A percentile compares a stretch with the other conserved stretches of the same genome.
Conservation (phyloP, 2,113 vertebrate genomes). For the Tetrax tetrax region DNA sequence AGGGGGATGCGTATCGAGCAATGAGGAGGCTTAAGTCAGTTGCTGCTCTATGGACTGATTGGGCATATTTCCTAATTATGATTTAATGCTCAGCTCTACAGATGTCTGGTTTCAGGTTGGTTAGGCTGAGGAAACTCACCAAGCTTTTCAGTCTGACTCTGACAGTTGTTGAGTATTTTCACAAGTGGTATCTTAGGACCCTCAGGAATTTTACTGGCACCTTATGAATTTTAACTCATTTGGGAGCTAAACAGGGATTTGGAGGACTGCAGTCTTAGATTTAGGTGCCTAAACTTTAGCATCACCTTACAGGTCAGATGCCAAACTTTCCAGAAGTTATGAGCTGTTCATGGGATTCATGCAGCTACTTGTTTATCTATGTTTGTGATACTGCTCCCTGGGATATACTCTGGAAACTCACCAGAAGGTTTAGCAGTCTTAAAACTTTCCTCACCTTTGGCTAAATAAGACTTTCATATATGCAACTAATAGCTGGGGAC, state of each 20-base stretch:
- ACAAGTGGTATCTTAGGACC: neutral
- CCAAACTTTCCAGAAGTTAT: neutral
- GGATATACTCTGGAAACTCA: slow-evolving; percentile 17
- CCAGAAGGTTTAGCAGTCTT: neutral
- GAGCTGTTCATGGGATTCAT: neutral
- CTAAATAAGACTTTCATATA: neutral
- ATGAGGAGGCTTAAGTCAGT: neutral
- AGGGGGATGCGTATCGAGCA: neutral
- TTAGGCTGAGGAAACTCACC: neutral
- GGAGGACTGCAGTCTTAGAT: neutral
- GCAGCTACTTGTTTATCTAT: slow-evolving; percentile 1
- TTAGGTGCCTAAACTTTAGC: neutral
- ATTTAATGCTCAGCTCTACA: neutral
- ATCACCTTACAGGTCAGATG: neutral
- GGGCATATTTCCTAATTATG: neutral
- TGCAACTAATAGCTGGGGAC: neutral
- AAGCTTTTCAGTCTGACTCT: neutral
- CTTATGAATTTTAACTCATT: neutral
- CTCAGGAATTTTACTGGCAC: neutral
- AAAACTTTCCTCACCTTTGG: slow-evolving; percentile 40
- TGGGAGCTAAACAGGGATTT: neutral
- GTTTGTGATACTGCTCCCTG: slow-evolving; percentile 5
- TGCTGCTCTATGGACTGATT: neutral
- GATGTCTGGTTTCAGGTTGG: neutral
- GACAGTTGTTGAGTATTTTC: neutral